These are phyloP conservation scores for Calidris pygmaea DNA, from an alignment of 2,113 vertebrate species.

Conservation along the genomic window DNA sequence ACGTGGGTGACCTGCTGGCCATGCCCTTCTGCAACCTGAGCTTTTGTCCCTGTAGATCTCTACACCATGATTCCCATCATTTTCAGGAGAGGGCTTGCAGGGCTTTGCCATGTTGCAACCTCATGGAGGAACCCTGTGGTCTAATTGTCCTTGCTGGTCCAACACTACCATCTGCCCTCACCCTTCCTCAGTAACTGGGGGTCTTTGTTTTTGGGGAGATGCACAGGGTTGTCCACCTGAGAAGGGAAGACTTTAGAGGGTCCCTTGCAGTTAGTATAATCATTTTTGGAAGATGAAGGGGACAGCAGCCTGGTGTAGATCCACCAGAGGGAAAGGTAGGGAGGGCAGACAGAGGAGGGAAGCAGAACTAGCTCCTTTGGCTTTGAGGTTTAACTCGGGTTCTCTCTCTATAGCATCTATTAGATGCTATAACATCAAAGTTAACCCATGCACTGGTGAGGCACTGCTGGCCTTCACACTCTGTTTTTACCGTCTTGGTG, in stretches of 20 bases:
- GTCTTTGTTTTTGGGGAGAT: neutral
- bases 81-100: neutral
- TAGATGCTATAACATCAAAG: neutral
- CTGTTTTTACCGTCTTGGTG: rapidly evolving
- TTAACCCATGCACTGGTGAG: too few species aligned
- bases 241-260: neutral
- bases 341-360: neutral
- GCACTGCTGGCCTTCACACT: neutral
- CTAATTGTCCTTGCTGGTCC: neutral
- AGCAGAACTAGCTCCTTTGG: neutral
- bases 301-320: rapidly evolving
- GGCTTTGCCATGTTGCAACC: neutral
- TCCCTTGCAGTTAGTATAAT: neutral
- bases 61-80: rapidly evolving
- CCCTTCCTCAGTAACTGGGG: rapidly evolving
- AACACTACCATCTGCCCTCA: neutral
- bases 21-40: neutral
- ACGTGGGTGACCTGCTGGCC: rapidly evolving
- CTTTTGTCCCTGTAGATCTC: neutral
- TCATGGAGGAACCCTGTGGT: neutral
- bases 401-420: neutral
- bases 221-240: neutral
- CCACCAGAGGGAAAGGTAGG: neutral
- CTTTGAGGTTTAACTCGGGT: neutral
- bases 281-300: neutral